phyloP scores from a whole-genome alignment of 1,140 invertebrate species.

The Hylaeus volcanicus region DNA sequence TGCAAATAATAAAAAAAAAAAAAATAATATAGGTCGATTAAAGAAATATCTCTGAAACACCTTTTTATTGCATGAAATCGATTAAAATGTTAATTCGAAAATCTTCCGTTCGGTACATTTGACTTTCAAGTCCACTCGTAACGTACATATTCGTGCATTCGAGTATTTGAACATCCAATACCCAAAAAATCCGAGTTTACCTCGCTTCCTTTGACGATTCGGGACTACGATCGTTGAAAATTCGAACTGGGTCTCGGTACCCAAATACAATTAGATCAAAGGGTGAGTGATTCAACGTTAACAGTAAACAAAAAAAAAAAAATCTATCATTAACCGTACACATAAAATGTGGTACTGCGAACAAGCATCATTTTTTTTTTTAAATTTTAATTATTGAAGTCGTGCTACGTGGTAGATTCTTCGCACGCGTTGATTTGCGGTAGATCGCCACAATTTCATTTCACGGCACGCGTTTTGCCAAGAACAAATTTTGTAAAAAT shows the following conservation, averaged over 20 bases:
- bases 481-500: slow-evolving; percentile 11
- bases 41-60: not conserved
- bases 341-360: not conserved
- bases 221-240: not conserved
- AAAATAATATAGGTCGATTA: not conserved
- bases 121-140: not conserved
- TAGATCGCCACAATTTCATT: slow-evolving; percentile 3
- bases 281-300: not conserved
- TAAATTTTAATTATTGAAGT: not conserved
- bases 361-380: not conserved
- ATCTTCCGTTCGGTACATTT: not conserved
- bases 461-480: not conserved
- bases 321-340: not conserved
- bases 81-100: not conserved
- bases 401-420: not conserved
- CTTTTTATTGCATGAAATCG: not conserved
- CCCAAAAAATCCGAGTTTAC: not conserved
- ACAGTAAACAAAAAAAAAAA: not conserved
- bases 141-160: not conserved
- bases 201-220: not conserved
- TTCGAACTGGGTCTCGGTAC: not conserved
- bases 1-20: not conserved
- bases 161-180: not conserved
- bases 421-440: not conserved
- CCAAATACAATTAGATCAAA: not conserved